Conservation (phyloP, 2,797 vertebrate species). For the Staurois parvus region DNA sequence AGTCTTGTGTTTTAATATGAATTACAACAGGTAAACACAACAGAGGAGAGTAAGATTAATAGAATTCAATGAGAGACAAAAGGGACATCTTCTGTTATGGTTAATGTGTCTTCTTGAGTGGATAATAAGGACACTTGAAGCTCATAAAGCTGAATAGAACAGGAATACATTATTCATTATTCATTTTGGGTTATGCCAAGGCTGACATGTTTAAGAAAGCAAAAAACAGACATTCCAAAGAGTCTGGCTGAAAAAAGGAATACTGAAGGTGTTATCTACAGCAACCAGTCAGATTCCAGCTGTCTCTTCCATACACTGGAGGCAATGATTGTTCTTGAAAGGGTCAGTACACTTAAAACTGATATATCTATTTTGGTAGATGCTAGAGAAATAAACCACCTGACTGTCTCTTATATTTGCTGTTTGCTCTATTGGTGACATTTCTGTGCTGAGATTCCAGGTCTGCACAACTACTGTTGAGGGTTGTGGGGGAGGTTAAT, state of each 20-base stretch:
- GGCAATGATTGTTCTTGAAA: too few relatives aligned
- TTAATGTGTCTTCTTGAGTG: constrained; percentile 31
- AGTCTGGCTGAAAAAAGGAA: not conserved
- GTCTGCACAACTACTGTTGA: too few relatives aligned
- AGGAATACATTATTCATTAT: constrained; percentile 52
- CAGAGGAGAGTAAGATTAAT: constrained; percentile 1
- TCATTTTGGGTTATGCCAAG: constrained; percentile 32
- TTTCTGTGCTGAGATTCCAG: too few relatives aligned
- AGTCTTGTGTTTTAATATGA: constrained; percentile 19
- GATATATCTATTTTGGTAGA: too few relatives aligned
- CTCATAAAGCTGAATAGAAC: constrained; percentile 52
- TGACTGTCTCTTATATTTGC: too few relatives aligned
- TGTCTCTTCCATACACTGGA: not conserved
- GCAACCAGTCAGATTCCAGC: not conserved
- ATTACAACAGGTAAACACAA: not conserved
- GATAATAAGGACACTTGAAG: constrained; percentile 53
- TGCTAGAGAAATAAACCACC: too few relatives aligned
- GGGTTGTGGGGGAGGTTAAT: too few relatives aligned
- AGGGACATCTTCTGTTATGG: constrained; percentile 15
- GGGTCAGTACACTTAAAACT: too few relatives aligned
- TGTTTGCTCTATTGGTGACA: too few relatives aligned
- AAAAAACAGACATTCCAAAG: not conserved
- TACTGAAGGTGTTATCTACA: not conserved
- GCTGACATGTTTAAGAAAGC: constrained; percentile 1
- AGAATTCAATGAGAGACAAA: not conserved